These are phyloP conservation scores for Lordiphosa fenestrarum DNA, from an alignment of 2,888 invertebrate species.

Conservation along the genomic window DNA sequence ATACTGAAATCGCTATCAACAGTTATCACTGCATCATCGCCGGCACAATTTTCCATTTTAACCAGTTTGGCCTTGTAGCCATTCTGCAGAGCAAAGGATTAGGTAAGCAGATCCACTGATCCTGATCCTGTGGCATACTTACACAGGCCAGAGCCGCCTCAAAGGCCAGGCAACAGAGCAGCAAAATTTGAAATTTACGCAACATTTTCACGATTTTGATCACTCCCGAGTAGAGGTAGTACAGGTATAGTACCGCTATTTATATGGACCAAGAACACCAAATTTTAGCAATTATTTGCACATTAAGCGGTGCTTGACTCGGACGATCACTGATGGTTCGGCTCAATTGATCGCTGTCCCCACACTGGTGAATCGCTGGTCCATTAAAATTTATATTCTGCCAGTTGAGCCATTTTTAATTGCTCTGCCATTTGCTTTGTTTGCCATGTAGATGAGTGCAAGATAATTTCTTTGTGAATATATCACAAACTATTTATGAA, in stretches of 20 bases:
- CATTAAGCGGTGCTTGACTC: slow-evolving; percentile 64
- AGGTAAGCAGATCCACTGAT: not conserved
- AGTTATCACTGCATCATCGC: slow-evolving; percentile 64
- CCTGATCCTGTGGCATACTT: slow-evolving; percentile 41
- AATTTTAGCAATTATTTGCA: slow-evolving; percentile 59
- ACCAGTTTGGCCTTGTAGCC: slow-evolving; percentile 77
- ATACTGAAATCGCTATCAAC: slow-evolving; percentile 70
- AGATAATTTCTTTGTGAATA: slow-evolving; percentile 19
- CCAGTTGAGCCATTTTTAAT: slow-evolving; percentile 39
- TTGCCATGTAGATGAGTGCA: slow-evolving; percentile 14
- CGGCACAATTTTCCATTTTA: slow-evolving; percentile 77
- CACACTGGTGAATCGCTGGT: slow-evolving; percentile 23
- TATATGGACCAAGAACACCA: slow-evolving; percentile 32
- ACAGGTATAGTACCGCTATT: slow-evolving; percentile 31
- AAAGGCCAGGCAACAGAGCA: slow-evolving; percentile 38
- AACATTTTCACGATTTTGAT: slow-evolving; percentile 36
- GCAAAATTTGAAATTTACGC: slow-evolving; percentile 32
- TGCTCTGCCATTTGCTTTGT: slow-evolving; percentile 29
- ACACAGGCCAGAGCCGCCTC: slow-evolving; percentile 70
- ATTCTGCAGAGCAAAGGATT: slow-evolving; percentile 56
- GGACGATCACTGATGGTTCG: slow-evolving; percentile 71
- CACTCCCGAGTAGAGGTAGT: not conserved
- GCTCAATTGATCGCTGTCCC: slow-evolving; percentile 63
- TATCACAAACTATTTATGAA: slow-evolving; percentile 6
- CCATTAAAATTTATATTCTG: slow-evolving; percentile 36